Conservation (phyloP, 1,140 invertebrate species). For the Streblospio benedicti region DNA sequence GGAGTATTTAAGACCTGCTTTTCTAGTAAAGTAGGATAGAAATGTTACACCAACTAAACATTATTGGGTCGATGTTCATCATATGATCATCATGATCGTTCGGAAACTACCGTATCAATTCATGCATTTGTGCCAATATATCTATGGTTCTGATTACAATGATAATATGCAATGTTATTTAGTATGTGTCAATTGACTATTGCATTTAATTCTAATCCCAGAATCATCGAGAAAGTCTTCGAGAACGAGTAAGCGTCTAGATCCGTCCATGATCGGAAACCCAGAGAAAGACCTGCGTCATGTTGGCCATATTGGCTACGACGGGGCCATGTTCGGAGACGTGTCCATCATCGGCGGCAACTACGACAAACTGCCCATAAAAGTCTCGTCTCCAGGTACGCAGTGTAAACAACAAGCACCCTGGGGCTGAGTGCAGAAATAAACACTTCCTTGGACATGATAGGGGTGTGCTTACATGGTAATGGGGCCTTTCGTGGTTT, state of each 20-base stretch:
- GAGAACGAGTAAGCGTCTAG: not conserved
- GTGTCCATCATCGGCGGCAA: slow-evolving; percentile 62
- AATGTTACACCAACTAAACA: too few relatives aligned
- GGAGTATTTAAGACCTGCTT: too few relatives aligned
- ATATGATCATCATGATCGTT: too few relatives aligned
- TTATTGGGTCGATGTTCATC: too few relatives aligned
- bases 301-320: slow-evolving; percentile 90
- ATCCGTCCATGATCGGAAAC: slow-evolving; percentile 80
- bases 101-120: too few relatives aligned
- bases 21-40: too few relatives aligned
- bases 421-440: too few relatives aligned
- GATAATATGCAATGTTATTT: too few relatives aligned
- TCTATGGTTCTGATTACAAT: too few relatives aligned
- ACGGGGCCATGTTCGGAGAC: slow-evolving; percentile 93
- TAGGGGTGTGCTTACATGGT: not conserved
- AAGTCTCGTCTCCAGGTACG: slow-evolving; percentile 15
- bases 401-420: too few relatives aligned
- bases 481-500: not conserved
- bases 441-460: not conserved
- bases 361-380: slow-evolving; percentile 42
- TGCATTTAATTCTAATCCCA: not conserved
- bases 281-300: slow-evolving; percentile 95
- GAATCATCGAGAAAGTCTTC: slow-evolving; percentile 8
- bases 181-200: too few relatives aligned
- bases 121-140: too few relatives aligned